A percentile compares a stretch with the other conserved stretches of the same genome.
Evolutionary conservation across 1,140 invertebrate species (phyloP).

Genomic region (Carcinoscorpius rotundicauda): DNA sequence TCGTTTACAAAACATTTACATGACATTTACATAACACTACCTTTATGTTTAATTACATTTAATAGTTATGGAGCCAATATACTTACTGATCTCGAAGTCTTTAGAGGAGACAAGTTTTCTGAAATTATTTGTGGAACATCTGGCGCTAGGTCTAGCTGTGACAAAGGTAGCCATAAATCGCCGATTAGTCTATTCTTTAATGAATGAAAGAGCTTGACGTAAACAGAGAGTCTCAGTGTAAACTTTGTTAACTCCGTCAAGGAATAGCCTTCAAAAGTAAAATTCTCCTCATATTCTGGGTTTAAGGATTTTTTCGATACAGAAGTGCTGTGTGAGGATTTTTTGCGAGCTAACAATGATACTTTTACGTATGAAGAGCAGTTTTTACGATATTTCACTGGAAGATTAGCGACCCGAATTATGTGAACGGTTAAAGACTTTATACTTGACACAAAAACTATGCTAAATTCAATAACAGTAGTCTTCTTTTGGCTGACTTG

Average conservation of each 20-base stretch:
- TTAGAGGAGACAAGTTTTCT: not conserved
- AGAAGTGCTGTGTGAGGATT: conserved; percentile 2
- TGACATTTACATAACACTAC: too few relatives aligned
- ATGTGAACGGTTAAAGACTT: too few relatives aligned
- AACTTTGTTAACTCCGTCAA: not conserved
- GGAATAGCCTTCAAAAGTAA: conserved; percentile 2
- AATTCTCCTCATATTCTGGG: conserved; percentile 6
- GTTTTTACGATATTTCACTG: conserved; percentile 2
- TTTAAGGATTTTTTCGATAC: conserved; percentile 5
- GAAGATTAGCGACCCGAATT: not conserved
- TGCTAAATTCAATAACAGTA: too few relatives aligned
- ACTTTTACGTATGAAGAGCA: conserved; percentile 10
- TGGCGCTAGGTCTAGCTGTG: not conserved
- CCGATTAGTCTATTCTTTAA: not conserved
- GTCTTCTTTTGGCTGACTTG: not conserved
- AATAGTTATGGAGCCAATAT: too few relatives aligned
- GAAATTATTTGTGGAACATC: not conserved
- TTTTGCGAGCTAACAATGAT: conserved; percentile 3
- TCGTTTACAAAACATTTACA: too few relatives aligned
- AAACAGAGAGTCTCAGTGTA: conserved; percentile 3
- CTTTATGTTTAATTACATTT: too few relatives aligned
- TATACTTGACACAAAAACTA: too few relatives aligned
- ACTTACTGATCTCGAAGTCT: not conserved
- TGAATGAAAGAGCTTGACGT: not conserved
- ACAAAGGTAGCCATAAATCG: not conserved